These are phyloP conservation scores for Chelon labrosus DNA, from an alignment of 2,797 vertebrate species.

Conservation along the genomic window DNA sequence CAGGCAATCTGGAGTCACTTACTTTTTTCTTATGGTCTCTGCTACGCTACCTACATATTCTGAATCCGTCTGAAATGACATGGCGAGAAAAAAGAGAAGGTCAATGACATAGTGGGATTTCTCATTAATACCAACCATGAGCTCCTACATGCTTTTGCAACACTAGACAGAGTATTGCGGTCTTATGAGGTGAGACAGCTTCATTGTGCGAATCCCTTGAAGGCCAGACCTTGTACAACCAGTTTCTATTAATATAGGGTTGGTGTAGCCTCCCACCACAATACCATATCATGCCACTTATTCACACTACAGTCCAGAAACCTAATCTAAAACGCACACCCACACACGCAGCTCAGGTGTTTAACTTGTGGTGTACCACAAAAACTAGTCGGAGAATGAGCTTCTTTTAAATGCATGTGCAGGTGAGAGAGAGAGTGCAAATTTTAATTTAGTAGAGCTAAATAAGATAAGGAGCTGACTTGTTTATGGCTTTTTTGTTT, in stretches of 20 bases:
- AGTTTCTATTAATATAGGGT: background rate
- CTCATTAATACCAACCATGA: background rate
- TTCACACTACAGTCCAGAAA: too few relatives aligned
- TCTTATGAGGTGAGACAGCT: background rate
- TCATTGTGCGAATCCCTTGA: background rate
- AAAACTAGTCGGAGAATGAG: too few relatives aligned
- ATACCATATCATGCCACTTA: too few relatives aligned
- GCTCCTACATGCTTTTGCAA: background rate
- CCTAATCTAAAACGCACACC: too few relatives aligned
- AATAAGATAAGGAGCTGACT: too few relatives aligned
- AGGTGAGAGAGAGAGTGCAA: too few relatives aligned
- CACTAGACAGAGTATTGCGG: background rate
- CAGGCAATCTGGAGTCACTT: constrained; percentile 64
- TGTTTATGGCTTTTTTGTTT: too few relatives aligned
- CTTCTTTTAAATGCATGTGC: too few relatives aligned
- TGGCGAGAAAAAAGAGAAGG: background rate
- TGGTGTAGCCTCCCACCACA: background rate
- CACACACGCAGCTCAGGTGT: too few relatives aligned
- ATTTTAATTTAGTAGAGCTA: too few relatives aligned
- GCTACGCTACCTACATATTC: constrained; percentile 83
- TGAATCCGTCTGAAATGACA: constrained; percentile 79
- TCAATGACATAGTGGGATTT: background rate
- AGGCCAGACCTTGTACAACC: background rate
- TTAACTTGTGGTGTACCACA: too few relatives aligned
- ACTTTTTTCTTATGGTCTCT: constrained; percentile 84